Evolutionary conservation across 2,888 invertebrate species (phyloP), one percentile per base, ranked within the genome.

Genomic region (Caradrina kadenii): DNA sequence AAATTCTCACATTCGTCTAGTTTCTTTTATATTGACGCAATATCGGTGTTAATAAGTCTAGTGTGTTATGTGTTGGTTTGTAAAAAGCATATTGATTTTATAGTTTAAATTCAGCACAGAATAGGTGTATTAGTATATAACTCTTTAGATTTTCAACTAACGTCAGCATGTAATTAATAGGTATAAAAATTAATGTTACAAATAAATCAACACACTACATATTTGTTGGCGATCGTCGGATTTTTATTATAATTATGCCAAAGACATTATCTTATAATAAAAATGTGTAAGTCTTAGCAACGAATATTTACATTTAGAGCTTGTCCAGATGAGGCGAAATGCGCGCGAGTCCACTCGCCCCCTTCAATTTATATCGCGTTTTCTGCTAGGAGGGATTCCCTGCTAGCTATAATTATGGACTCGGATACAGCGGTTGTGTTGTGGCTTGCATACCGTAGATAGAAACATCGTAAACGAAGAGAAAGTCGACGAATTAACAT

Each of bases 11-110:
- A 62, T 54, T 35, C 42, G 19, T 64, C 59, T 56, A 48, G 15
- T 63, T 26, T 69, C 19, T 54, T 65, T 4, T 21, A 63, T 50
- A 79, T 42, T 31, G 35, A 62, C 39, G 62, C 26, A 62, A 62
- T 50, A 42, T 48, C 42, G 6, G 10, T 73, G 42, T 62, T 53
- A 22, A 10, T 61, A 8, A 31, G 10, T 63, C 15, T 42, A 39
- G 26, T 22, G 17, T 49, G 50, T 62, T 26, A 26, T 26, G 59
- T 69, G 35, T 75, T 69, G 60, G 26, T 76, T 75, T 68, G 52
- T 60, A 60, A 68, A 10, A 48, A 17, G 13, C 7, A 39, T 52
- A 26, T 56, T 26, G 21, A 35, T 22, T n/a, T 19, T 10, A 19
- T 49, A 21, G 13, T 31, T 22, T 15, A 19, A 7, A 15, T 21